Evolutionary conservation across 2,797 vertebrate genomes (phyloP).

Genomic region (Gobionotothen gibberifrons): DNA sequence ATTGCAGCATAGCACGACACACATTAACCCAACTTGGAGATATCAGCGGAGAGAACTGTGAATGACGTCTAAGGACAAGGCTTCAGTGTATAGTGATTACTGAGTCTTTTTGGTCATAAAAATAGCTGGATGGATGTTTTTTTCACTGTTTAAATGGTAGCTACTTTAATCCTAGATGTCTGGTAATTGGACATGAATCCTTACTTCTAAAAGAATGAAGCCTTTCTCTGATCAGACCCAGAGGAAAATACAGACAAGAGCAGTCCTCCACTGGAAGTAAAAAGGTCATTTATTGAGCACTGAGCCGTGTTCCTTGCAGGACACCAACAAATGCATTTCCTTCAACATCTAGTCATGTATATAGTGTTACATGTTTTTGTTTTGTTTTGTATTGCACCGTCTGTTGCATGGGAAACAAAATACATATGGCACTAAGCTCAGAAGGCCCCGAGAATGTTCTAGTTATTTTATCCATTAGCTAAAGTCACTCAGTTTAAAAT

Average conservation of each 20-base stretch:
- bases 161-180: not conserved
- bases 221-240: not conserved
- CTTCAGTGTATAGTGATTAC: not conserved
- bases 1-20: constrained; percentile 49
- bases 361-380: not conserved
- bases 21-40: constrained; percentile 61
- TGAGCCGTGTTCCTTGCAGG: not conserved
- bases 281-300: not conserved
- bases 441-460: no score
- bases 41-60: not conserved
- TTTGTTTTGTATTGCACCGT: not conserved
- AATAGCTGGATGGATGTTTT: not conserved
- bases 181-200: not conserved
- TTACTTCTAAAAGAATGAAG: not conserved
- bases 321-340: not conserved
- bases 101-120: not conserved
- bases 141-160: not conserved
- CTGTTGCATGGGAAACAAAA: no score
- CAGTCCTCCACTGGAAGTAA: constrained; percentile 2
- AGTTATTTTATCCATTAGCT: no score
- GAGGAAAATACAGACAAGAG: no score
- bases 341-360: not conserved
- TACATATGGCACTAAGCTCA: no score
- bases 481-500: no score
- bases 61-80: not conserved